Evolutionary conservation across 2,888 invertebrate species (phyloP).

Genomic region (Elegia similella): DNA sequence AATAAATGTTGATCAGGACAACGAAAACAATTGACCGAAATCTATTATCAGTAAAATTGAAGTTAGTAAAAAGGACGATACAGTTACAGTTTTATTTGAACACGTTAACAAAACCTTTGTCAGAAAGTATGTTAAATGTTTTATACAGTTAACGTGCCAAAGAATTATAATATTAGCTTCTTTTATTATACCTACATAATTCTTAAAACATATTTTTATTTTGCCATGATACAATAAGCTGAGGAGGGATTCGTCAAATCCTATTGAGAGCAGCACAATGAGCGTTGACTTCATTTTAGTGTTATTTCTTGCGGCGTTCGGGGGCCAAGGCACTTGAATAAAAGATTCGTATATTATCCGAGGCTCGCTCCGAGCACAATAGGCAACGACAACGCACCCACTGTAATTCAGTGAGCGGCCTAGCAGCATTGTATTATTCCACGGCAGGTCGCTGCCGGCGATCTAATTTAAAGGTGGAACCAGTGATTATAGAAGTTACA

Average conservation of each 20-base stretch:
- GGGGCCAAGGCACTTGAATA: slow-evolving; percentile 75
- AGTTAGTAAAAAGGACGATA: slow-evolving; percentile 40
- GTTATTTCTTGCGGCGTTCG: slow-evolving; percentile 70
- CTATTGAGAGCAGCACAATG: slow-evolving; percentile 72
- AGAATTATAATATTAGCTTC: too few relatives aligned
- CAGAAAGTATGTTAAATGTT: too few relatives aligned
- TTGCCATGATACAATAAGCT: slow-evolving; percentile 35
- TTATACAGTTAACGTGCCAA: too few relatives aligned
- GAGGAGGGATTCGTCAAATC: slow-evolving; percentile 62
- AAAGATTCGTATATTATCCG: slow-evolving; percentile 77
- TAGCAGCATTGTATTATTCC: slow-evolving; percentile 59
- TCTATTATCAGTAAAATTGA: slow-evolving; percentile 58
- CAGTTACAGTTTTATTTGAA: slow-evolving; percentile 21
- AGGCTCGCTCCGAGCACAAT: slow-evolving; percentile 61
- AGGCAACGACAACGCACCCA: slow-evolving; percentile 65
- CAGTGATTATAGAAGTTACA: neutral
- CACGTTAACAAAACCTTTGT: neutral
- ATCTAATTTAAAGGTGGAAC: slow-evolving; percentile 50
- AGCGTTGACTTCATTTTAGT: slow-evolving; percentile 68
- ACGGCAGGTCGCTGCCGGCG: slow-evolving; percentile 41
- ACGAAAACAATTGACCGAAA: slow-evolving; percentile 67
- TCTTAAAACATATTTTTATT: neutral
- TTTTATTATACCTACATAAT: too few relatives aligned
- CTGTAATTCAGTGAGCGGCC: slow-evolving; percentile 64
- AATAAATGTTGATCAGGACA: slow-evolving; percentile 71